Evolutionary conservation across 2,797 vertebrate genomes (phyloP), one percentile per base, ranked within the genome.

Genomic region (Onychomys leucogaster): DNA sequence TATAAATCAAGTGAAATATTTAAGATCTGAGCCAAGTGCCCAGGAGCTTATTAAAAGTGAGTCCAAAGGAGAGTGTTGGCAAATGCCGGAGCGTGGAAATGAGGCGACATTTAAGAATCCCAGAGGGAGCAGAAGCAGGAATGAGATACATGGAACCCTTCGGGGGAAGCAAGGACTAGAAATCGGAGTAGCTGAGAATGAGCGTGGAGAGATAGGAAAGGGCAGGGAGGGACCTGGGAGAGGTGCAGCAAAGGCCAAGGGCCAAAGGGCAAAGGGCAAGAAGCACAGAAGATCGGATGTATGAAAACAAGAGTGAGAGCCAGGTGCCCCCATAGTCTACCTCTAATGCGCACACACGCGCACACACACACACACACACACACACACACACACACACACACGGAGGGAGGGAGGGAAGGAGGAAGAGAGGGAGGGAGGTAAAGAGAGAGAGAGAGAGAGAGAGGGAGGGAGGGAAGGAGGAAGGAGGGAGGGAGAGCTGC

Each of bases 1-100:
- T 57, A 88, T 90, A 96, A 86, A 89, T 67, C 97, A 97, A 98
- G 95, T 94, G 76, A 98, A 97, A 86, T 91, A 87, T 92, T 78
- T 55, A 89, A 67, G 43, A 55, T 93, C 41, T 91, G 95, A 96
- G 57, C 55, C 93, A 97, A 96, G n/a, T 21, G 34, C 92, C 97
- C 87, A 78, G 0, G 95, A 97, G 85, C 82, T 94, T 90, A 97
- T 97, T 90, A 81, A 89, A 61, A 97, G 97, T 29, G 87, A 97
- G 90, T 88, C 90, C 96, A 94, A 96, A 97, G 93, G 94, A 96
- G 90, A 92, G 86, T 92, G 27, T 81, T 96, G 96, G 97, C 91
- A 97, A 96, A 93, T 7, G 85, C 92, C 85, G 67, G 86, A 91
- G 59, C 67, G 46, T 96, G 96, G 86, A 98, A 98, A 98, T 65